A percentile compares a stretch with the other conserved stretches of the same genome.
These are phyloP conservation scores for Drosophila funebris DNA, from an alignment of 1,140 invertebrate genomes.

Conservation along the genomic window DNA sequence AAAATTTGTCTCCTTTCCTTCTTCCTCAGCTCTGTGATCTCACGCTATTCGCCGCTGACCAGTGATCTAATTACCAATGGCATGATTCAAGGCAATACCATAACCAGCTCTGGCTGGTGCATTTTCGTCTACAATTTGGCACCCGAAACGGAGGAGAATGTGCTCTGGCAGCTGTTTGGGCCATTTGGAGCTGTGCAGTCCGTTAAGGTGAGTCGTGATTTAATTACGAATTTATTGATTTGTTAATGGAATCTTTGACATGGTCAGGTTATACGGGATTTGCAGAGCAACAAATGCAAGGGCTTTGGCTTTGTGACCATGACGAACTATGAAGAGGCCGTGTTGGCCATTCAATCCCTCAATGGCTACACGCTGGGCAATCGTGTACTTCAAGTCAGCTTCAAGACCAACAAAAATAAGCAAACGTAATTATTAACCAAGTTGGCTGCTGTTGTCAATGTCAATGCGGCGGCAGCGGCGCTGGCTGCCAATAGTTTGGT, in stretches of 20 bases:
- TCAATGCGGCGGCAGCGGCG: constrained; percentile 78
- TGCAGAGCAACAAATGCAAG: constrained; percentile 99
- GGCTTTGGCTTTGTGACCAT: constrained; percentile 99
- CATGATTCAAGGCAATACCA: constrained; percentile 92
- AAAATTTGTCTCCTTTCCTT: background rate
- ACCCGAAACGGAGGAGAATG: constrained; percentile 99
- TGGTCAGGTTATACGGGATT: constrained; percentile 92
- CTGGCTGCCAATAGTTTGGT: constrained; percentile 73
- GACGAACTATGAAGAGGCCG: constrained; percentile 99
- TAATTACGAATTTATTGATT: background rate
- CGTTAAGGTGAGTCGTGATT: constrained; percentile 89
- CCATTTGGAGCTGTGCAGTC: constrained; percentile 99
- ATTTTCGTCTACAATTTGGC: constrained; percentile 99
- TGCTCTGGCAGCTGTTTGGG: constrained; percentile 99
- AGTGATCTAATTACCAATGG: constrained; percentile 95
- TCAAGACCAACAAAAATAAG: constrained; percentile 97
- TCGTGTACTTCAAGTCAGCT: constrained; percentile 98
- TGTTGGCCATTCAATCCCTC: constrained; percentile 98
- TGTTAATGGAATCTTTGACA: background rate
- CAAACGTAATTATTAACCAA: constrained; percentile 89
- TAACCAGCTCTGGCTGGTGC: constrained; percentile 95
- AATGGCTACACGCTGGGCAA: constrained; percentile 99
- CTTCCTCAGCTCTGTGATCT: constrained; percentile 76
- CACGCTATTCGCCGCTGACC: constrained; percentile 95
- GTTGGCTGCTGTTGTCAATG: constrained; percentile 83